These are phyloP conservation scores for Staurois parvus DNA, from an alignment of 2,797 vertebrate species.

Conservation along the genomic window DNA sequence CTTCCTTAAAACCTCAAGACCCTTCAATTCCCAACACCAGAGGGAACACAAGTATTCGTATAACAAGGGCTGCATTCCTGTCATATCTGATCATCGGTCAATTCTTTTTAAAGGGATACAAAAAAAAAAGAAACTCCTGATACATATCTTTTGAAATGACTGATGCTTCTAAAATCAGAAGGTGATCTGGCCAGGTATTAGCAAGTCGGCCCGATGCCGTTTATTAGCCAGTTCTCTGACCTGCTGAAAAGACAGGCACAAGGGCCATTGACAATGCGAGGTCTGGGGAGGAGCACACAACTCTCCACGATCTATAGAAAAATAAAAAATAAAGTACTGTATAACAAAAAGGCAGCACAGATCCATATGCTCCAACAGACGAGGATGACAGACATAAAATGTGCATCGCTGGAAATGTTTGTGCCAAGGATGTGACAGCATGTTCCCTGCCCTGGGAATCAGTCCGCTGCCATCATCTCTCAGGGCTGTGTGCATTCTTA, in stretches of 20 bases:
- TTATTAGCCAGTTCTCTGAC: neutral
- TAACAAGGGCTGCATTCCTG: neutral
- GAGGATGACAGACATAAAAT: neutral
- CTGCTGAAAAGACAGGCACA: neutral
- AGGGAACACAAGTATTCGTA: no score
- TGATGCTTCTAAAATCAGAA: neutral
- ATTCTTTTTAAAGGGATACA: neutral
- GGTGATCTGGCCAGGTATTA: neutral
- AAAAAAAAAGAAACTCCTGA: no score
- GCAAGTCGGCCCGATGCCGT: neutral
- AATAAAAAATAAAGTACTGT: no score
- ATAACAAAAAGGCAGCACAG: neutral
- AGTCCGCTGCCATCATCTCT: neutral
- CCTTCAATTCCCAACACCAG: no score
- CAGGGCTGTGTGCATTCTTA: neutral
- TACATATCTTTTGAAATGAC: neutral
- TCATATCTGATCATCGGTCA: neutral
- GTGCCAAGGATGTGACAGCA: neutral
- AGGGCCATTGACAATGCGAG: constrained; percentile 36
- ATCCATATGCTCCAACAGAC: neutral
- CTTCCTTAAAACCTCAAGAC: no score
- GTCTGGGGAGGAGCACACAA: neutral
- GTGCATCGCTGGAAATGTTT: no score
- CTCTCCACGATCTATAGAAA: no score
- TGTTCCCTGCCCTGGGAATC: neutral